These are phyloP conservation scores for Mesocentrotus franciscanus DNA, from an alignment of 53 echinoderm and acorn worm species.

Conservation along the genomic window DNA sequence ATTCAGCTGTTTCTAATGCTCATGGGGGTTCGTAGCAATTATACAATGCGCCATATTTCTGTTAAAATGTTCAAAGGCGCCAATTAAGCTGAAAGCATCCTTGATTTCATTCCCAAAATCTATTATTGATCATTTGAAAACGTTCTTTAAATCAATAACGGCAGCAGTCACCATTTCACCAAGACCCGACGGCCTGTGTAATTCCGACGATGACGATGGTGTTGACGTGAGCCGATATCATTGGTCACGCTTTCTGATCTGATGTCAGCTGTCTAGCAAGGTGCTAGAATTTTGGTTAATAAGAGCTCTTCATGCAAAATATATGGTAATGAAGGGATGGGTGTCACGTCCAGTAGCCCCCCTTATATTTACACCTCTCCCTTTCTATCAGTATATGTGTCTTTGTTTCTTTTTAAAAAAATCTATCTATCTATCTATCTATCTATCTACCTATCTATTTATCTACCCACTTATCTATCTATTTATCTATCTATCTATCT, in stretches of 20 bases:
- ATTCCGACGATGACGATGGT: not conserved
- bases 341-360: not conserved
- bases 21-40: too few species aligned
- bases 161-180: not conserved
- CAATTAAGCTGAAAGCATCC: not conserved
- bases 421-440: too few species aligned
- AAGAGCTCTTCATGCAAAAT: not conserved
- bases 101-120: not conserved
- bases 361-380: not conserved
- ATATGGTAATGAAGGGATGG: not conserved
- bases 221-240: not conserved
- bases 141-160: not conserved
- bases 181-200: not conserved
- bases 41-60: not conserved
- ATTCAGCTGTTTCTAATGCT: too few species aligned
- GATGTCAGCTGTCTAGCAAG: not conserved
- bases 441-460: too few species aligned
- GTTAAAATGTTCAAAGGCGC: not conserved
- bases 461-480: too few species aligned
- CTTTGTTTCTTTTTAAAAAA: not conserved
- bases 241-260: constrained; percentile 1
- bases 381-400: not conserved
- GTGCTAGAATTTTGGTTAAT: not conserved
- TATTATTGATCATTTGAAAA: not conserved
- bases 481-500: too few species aligned